These are phyloP conservation scores for Vannuccia rotundouncinata DNA, from an alignment of 2,888 invertebrate species.

Conservation along the genomic window DNA sequence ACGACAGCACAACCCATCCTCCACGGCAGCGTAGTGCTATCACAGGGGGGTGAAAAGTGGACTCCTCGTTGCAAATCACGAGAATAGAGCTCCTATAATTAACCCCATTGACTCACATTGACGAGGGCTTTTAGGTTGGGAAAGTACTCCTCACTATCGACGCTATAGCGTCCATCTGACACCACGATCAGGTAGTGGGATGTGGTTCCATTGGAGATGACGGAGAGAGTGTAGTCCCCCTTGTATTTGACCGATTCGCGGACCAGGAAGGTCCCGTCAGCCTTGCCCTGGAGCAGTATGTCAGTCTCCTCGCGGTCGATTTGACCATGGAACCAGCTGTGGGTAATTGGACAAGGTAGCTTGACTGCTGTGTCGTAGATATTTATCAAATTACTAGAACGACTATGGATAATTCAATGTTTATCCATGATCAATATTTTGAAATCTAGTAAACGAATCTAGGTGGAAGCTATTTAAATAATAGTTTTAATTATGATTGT, in stretches of 20 bases:
- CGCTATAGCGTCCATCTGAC: neutral
- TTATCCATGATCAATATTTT: too few species aligned
- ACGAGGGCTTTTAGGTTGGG: neutral
- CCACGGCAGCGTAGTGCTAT: neutral
- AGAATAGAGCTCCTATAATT: too few species aligned
- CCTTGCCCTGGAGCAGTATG: neutral
- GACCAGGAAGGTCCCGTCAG: constrained; percentile 15
- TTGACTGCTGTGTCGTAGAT: too few species aligned
- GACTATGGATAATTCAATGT: too few species aligned
- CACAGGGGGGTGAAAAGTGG: too few species aligned
- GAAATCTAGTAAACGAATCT: too few species aligned
- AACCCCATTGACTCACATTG: neutral
- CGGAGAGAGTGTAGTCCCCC: constrained; percentile 19
- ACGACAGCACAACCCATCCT: neutral
- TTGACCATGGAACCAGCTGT: constrained; percentile 25
- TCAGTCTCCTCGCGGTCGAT: constrained; percentile 11
- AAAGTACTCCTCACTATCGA: constrained; percentile 1
- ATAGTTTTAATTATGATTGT: too few species aligned
- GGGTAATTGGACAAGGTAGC: too few species aligned
- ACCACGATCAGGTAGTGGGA: neutral
- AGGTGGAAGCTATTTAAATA: too few species aligned
- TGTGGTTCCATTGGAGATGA: neutral
- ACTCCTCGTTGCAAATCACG: too few species aligned
- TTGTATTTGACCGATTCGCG: neutral
- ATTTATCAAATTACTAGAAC: too few species aligned